phyloP scores from a whole-genome alignment of 2,888 invertebrate genomes.

The Beris morrisii region DNA sequence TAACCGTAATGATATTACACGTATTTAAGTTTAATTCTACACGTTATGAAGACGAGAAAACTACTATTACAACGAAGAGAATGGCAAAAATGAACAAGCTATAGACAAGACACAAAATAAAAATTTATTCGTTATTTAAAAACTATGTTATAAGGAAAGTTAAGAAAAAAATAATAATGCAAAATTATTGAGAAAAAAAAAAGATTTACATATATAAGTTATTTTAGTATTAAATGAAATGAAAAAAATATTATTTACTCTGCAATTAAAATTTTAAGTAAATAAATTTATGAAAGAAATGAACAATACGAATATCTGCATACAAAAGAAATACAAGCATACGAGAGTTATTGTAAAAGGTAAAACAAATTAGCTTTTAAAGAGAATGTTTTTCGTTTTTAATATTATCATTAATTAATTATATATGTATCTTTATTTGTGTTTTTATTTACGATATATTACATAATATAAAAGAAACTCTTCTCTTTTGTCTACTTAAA shows the following conservation, averaged over 20 bases:
- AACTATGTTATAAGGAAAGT: too few species aligned
- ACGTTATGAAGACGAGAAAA: background rate
- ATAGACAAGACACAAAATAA: too few species aligned
- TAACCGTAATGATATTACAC: slow-evolving; percentile 29
- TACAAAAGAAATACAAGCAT: background rate
- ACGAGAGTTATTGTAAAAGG: background rate
- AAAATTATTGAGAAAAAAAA: slow-evolving; percentile 1
- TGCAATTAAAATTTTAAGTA: background rate
- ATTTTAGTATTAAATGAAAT: background rate
- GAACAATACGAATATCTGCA: background rate
- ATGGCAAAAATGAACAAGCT: background rate
- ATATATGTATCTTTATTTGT: background rate
- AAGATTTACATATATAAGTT: background rate
- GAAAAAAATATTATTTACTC: slow-evolving; percentile 2
- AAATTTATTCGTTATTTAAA: too few species aligned
- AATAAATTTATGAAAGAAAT: slow-evolving; percentile 5
- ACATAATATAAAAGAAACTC: background rate
- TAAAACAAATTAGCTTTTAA: slow-evolving; percentile 1
- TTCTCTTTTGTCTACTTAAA: background rate
- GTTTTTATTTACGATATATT: background rate
- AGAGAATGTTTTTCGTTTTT: too few species aligned
- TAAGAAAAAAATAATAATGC: background rate
- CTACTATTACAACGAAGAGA: background rate
- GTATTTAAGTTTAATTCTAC: slow-evolving; percentile 14
- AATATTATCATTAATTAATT: background rate